These are phyloP conservation scores for Portunus trituberculatus DNA, from an alignment of 1,140 invertebrate genomes.

Conservation along the genomic window DNA sequence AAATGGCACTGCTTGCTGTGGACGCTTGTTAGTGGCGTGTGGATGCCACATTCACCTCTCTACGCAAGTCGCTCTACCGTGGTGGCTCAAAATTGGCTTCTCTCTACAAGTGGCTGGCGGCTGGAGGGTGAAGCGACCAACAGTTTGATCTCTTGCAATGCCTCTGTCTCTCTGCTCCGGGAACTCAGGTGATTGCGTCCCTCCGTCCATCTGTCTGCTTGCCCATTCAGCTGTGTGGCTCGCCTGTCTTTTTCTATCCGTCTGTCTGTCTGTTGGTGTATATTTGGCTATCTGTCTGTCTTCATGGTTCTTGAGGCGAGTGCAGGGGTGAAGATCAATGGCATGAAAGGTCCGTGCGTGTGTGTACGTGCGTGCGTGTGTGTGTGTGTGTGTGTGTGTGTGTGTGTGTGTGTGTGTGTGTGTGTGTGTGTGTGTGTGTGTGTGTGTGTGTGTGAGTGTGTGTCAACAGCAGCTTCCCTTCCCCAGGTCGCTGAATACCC, in stretches of 20 bases:
- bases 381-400: slow-evolving; percentile 7
- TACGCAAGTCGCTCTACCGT: neutral
- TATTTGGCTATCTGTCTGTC: neutral
- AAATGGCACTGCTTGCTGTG: neutral
- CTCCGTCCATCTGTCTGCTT: neutral
- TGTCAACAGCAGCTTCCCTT: neutral
- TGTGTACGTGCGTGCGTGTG: neutral
- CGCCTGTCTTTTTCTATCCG: neutral
- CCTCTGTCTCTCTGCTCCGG: neutral
- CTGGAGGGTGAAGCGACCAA: slow-evolving; percentile 1
- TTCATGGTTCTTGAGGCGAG: neutral
- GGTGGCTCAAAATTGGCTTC: neutral
- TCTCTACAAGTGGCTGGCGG: neutral
- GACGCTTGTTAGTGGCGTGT: slow-evolving; percentile 18
- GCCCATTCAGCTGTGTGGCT: neutral
- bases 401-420: slow-evolving; percentile 7
- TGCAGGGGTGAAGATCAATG: neutral
- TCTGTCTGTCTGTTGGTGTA: too few species aligned
- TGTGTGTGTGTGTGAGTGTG: too few species aligned
- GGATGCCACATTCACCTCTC: neutral
- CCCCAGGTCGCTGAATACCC: neutral
- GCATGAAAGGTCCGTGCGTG: neutral
- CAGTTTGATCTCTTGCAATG: neutral
- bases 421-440: neutral
- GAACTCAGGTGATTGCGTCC: neutral